These are phyloP conservation scores for Saccostrea cuccullata DNA, from an alignment of 1,140 invertebrate genomes.

Conservation along the genomic window DNA sequence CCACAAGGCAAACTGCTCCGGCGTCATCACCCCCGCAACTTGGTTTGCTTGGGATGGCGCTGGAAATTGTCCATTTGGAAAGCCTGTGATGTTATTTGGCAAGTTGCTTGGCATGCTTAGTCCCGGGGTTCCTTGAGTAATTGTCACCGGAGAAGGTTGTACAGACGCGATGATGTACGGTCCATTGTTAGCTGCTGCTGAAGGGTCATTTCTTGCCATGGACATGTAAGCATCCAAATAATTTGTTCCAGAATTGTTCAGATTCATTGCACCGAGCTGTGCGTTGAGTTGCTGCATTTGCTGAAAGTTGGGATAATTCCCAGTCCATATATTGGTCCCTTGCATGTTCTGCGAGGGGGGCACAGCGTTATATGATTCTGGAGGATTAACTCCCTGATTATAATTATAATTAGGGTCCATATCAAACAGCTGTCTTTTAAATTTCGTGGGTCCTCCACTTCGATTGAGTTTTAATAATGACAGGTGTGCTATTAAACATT, in stretches of 20 bases:
- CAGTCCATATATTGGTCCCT: constrained; percentile 45
- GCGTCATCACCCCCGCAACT: not conserved
- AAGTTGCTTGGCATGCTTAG: not conserved
- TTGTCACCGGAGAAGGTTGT: not conserved
- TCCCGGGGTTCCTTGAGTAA: not conserved
- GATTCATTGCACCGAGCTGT: constrained; percentile 53
- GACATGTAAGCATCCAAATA: constrained; percentile 46
- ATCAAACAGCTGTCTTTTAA: constrained; percentile 44
- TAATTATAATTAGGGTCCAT: constrained; percentile 57
- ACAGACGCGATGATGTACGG: constrained; percentile 43
- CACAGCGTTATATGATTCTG: constrained; percentile 34
- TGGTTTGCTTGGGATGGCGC: not conserved
- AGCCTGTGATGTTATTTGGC: not conserved
- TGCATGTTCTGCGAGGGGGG: constrained; percentile 41
- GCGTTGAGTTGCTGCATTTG: constrained; percentile 57
- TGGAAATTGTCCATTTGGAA: constrained; percentile 26
- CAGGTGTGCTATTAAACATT: constrained; percentile 32
- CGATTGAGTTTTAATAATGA: constrained; percentile 16
- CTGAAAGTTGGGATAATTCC: constrained; percentile 50
- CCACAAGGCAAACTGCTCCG: constrained; percentile 9
- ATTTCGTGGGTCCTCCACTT: constrained; percentile 11
- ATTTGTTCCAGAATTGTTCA: constrained; percentile 41
- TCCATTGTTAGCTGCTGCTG: constrained; percentile 19
- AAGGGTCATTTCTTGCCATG: constrained; percentile 17
- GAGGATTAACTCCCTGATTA: constrained; percentile 48